Base-by-base conservation (phyloP, 2,797 vertebrate species). In the Lates japonicus region DNA sequence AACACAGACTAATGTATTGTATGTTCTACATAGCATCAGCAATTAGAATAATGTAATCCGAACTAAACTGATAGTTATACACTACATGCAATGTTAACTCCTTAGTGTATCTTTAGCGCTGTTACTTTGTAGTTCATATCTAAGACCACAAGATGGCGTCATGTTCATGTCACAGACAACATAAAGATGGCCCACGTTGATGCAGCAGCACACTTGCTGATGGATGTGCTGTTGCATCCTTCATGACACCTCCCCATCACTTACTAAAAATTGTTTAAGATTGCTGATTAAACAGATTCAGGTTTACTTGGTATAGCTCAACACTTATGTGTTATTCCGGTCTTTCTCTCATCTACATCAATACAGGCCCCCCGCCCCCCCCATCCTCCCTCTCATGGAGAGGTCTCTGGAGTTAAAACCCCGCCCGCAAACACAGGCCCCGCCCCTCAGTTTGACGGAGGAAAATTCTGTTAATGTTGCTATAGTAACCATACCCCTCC, bases 381-480 rank as follows among this genome's bases (percentile, higher is more conserved):
- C 66, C 42, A 48, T 48, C 68, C 57, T 41, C 25, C n/a, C 61
- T 66, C 17, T 60, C 67, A 83, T 81, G 80, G 42, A 85, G 19
- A 74, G 20, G 63, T 77, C 66, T 82, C 48, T 44, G 48, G 75
- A 78, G 74, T 64, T 57, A 76, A 29, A 71, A 25, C 76, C 74
- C 85, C 70, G 29, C 87, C 90, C 54, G 51, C 2, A 5, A 16
- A 29, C 17, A 16, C 59, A 70, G 59, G 3, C 58, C 74, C 74
- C 78, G 25, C 90, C 87, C 76, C 65, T 73, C 35, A 5, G 8
- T 70, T 29, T 87, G 80, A 87, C 78, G 67, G 82, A 87, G 67
- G 61, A 84, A 78, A 91, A 84, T 84, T 85, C 58, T 69, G 70
- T 88, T 83, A 76, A 13, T 63, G 92, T 94, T 94, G 87, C 91